Evolutionary conservation across 2,888 invertebrate genomes (phyloP), one percentile per base, ranked within the genome.

Genomic region (Andricus quercusramuli): DNA sequence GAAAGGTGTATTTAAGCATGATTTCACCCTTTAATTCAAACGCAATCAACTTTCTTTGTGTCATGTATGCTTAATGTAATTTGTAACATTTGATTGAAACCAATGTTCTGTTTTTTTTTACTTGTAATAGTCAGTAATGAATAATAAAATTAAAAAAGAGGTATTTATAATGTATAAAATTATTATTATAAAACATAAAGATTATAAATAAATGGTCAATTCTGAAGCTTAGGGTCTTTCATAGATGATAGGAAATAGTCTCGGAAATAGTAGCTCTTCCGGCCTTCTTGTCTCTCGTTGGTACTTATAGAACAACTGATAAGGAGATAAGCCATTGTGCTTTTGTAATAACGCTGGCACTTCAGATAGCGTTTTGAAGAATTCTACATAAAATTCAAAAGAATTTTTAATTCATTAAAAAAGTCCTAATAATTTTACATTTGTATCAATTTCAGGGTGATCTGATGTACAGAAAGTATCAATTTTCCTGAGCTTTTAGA

Each of bases 1-100:
- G 64, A 64, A 56, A 80, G 9, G 44, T 13, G 70, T 66, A 56
- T 74, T 74, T 11, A 32, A 32, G 32, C 51, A 9, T n/a, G 56
- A 56, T 74, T 51, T 20, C 56, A 56, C 32, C 20, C 9, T 32
- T 74, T 29, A 13, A 74, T 74, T 44, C 17, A 20, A 70, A 32
- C 47, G 29, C 4, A 74, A 56, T 74, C 25, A 25, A 68, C 68
- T 25, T 37, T 37, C 0, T 37, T 22, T 44, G 22, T 70, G 13
- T 56, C 68, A 25, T 44, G 17, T 56, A 11, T 51, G 25, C 15
- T 47, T 47, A 17, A 17, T 17, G 17, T 44, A 44, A 70, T 17
- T 47, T 51, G 51, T n/a, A 56, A n/a, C 3, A 56, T n/a, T 11
- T 56, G 0, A 9, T n/a, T 20, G 0, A 56, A 56, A 0, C 2